Conservation (phyloP, 2,113 vertebrate genomes). For the Narcine bancroftii region DNA sequence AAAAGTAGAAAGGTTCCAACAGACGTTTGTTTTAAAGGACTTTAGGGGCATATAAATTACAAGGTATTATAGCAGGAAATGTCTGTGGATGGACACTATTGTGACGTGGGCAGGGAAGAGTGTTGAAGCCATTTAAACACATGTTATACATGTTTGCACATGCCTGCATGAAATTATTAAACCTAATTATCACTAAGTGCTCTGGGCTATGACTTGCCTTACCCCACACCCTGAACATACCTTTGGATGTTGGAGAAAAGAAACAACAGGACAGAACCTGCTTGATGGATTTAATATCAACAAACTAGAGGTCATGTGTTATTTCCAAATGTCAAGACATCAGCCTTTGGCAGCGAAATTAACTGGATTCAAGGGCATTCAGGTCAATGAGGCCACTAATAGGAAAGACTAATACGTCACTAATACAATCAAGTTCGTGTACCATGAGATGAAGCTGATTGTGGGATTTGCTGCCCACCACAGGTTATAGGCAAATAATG, state of each 20-base stretch:
- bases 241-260: not conserved
- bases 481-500: not conserved
- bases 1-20: constrained; percentile 15
- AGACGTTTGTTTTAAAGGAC: not conserved
- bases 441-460: not conserved
- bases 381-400: not conserved
- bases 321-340: not conserved
- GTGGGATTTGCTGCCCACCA: not conserved
- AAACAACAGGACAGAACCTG: not conserved
- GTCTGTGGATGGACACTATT: not conserved
- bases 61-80: not conserved
- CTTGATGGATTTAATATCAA: not conserved
- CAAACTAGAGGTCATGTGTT: not conserved
- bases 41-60: not conserved
- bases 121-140: too few species aligned
- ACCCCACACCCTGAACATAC: too few species aligned
- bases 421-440: not conserved
- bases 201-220: too few species aligned
- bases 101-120: not conserved
- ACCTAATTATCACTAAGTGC: too few species aligned
- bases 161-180: too few species aligned
- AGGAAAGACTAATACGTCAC: not conserved
- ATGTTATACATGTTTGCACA: too few species aligned
- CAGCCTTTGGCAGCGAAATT: not conserved
- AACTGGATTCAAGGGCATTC: not conserved